Base-by-base conservation (phyloP, 2,113 vertebrate species). In the Dicaeum eximium region DNA sequence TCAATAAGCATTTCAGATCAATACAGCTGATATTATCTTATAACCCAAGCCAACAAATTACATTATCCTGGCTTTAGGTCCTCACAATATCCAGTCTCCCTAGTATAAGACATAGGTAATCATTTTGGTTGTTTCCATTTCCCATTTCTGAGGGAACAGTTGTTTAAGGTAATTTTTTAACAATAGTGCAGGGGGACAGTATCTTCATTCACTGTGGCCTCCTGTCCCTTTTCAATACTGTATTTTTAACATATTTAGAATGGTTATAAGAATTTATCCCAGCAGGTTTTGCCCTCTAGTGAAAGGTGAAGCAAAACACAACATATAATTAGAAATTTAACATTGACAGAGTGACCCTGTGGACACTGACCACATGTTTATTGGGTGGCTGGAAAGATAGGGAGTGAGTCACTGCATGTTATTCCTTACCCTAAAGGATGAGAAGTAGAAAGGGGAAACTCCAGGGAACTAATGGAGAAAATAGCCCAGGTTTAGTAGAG, bases 221-320 rank as follows among this genome's bases (percentile, higher is more conserved):
- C 37, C 40, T 74, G 19, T 21, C 23, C 33, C 0, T 30, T 50
- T 57, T 56, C 71, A 70, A 10, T 2, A 25, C 9, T 18, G 3
- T 44, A 38, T 58, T 80, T 70, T 33, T 44, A 60, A 78, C 4
- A 3, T 20, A 30, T 40, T 80, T 73, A 20, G 67, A 78, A 88
- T 21, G 23, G 19, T 22, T 25, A 7, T 4, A 67, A 64, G 48
- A 71, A 77, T n/a, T 74, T 78, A 27, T 45, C 16, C 22, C 48
- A 66, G 23, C 1, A 7, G 10, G 20, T 82, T 92, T 94, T 87
- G 92, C 95, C 97, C 96, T 97, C 95, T 97, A 91, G 88, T 88
- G 92, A 92, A 91, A 84, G 73, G 84, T 6, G 24, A 45, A 62
- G 50, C 13, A 75, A 83, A 96, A 74, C 57, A 61, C 77, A 80